Conservation (phyloP, 1,140 invertebrate genomes). For the Drosophila mayri region DNA sequence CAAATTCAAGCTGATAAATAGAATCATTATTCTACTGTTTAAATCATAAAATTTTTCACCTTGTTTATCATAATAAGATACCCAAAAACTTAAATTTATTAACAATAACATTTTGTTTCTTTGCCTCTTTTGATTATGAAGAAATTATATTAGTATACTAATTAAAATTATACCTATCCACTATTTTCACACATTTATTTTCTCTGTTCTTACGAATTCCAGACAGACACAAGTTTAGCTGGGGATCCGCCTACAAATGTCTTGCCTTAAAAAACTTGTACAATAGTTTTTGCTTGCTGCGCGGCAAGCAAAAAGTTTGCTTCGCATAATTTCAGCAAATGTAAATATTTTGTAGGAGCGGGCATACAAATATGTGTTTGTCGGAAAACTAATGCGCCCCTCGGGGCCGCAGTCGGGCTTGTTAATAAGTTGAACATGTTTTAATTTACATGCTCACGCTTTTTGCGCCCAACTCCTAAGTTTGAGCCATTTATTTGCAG, state of each 20-base stretch:
- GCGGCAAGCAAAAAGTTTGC: constrained; percentile 54
- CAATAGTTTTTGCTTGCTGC: constrained; percentile 60
- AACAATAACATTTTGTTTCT: too few species aligned
- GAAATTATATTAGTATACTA: not conserved
- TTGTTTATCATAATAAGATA: too few species aligned
- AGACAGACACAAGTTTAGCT: constrained; percentile 34
- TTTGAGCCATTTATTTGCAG: constrained; percentile 34
- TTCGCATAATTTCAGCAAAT: constrained; percentile 71
- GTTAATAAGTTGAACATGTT: constrained; percentile 81
- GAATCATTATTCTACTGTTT: too few species aligned
- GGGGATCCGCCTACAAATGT: not conserved
- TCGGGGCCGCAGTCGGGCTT: constrained; percentile 53
- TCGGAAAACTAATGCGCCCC: constrained; percentile 74
- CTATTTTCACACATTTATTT: not conserved
- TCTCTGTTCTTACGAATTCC: constrained; percentile 2
- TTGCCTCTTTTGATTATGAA: not conserved
- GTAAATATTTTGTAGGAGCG: constrained; percentile 76
- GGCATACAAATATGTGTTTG: constrained; percentile 46
- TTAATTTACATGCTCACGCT: constrained; percentile 71
- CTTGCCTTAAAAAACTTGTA: constrained; percentile 62
- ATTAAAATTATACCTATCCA: not conserved
- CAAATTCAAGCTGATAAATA: too few species aligned
- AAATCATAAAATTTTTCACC: too few species aligned
- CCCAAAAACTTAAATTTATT: too few species aligned
- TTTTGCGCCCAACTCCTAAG: constrained; percentile 5